phyloP scores from a whole-genome alignment of 23 tunicate genomes.

The Trididemnum nubilum region DNA sequence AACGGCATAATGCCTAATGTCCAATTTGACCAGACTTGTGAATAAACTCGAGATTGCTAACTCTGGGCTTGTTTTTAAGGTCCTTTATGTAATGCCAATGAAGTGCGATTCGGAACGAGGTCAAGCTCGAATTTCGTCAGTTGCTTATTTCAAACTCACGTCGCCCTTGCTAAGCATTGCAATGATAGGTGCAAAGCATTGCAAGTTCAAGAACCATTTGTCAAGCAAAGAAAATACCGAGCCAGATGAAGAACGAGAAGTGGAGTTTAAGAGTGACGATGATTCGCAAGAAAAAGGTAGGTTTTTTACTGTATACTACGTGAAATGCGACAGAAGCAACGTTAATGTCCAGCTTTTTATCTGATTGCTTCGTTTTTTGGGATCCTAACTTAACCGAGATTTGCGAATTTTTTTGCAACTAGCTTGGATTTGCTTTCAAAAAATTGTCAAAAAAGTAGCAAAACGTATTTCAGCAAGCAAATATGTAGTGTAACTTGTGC shows the following conservation, averaged over 20 bases:
- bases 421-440: too few relatives aligned
- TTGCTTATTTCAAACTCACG: conserved; percentile 62
- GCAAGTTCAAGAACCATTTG: conserved; percentile 51
- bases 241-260: conserved; percentile 29
- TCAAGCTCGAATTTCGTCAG: conserved; percentile 54
- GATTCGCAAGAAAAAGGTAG: conserved; percentile 15
- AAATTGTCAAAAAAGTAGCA: too few relatives aligned
- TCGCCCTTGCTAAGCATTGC: conserved; percentile 81
- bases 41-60: too few relatives aligned
- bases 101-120: conserved; percentile 37
- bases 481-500: too few relatives aligned
- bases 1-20: too few relatives aligned
- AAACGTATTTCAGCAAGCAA: too few relatives aligned
- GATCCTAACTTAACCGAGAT: too few relatives aligned
- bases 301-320: not conserved
- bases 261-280: conserved; percentile 29
- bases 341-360: too few relatives aligned
- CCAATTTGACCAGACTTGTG: too few relatives aligned
- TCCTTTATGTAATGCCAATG: conserved; percentile 70
- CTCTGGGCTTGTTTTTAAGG: conserved; percentile 25
- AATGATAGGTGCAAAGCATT: conserved; percentile 39
- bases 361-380: not conserved
- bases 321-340: too few relatives aligned
- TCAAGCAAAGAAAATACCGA: not conserved
- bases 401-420: too few relatives aligned